Conservation (phyloP, 2,797 vertebrate genomes). For the Sphenodon punctatus region DNA sequence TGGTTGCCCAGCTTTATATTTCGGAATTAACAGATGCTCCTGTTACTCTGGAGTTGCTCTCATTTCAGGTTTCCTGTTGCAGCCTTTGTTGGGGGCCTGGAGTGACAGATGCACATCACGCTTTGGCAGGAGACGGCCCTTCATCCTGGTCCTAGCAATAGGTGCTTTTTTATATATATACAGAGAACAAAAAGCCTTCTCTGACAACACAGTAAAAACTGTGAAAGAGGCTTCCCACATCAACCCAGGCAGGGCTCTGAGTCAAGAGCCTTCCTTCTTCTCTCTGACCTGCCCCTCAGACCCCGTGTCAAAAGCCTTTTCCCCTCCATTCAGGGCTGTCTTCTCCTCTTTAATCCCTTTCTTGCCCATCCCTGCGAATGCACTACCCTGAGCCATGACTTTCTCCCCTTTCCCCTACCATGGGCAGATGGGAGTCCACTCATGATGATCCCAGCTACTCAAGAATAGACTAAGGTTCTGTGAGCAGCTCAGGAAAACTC, state of each 20-base stretch:
- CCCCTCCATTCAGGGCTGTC: no score
- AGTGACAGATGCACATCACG: constrained; percentile 96
- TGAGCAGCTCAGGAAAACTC: no score
- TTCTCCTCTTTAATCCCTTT: no score
- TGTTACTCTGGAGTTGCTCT: not conserved
- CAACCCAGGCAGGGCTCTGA: not conserved
- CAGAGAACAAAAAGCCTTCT: not conserved
- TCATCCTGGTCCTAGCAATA: constrained; percentile 94
- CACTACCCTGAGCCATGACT: not conserved
- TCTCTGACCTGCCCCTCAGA: no score
- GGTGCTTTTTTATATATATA: constrained; percentile 76
- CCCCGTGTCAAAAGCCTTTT: no score
- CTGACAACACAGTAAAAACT: not conserved
- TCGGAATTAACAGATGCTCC: fast-evolving
- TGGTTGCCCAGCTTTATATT: no score
- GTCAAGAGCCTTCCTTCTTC: not conserved
- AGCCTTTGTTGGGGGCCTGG: constrained; percentile 95
- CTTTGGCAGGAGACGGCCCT: constrained; percentile 93
- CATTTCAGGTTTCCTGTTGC: constrained; percentile 91
- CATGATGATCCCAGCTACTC: not conserved
- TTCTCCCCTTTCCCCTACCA: not conserved
- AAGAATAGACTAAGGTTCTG: no score
- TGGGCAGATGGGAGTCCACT: not conserved
- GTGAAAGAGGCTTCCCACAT: not conserved
- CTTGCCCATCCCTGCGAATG: not conserved